A percentile compares a stretch with the other conserved stretches of the same genome.
phyloP scores from a whole-genome alignment of 2,113 vertebrate species.

The Sebastes fasciatus region DNA sequence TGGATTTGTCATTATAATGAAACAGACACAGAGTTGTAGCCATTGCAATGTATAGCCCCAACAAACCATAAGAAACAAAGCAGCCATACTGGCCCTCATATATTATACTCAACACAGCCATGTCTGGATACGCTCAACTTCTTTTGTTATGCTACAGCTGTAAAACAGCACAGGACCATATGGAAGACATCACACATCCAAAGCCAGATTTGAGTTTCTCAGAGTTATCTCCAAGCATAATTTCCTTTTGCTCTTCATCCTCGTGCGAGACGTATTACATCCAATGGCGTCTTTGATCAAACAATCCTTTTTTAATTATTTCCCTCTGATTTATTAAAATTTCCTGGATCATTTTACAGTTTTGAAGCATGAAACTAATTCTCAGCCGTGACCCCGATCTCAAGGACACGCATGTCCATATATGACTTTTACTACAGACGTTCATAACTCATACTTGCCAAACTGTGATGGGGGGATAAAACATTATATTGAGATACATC shows the following conservation, averaged over 20 bases:
- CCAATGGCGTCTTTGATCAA: conserved; percentile 42
- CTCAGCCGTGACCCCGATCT: conserved; percentile 9
- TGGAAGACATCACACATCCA: conserved; percentile 64
- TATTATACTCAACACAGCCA: conserved; percentile 27
- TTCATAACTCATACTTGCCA: conserved; percentile 36
- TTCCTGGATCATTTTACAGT: neutral
- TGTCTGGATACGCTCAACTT: conserved; percentile 64
- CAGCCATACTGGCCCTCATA: conserved; percentile 24
- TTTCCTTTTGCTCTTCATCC: conserved; percentile 40
- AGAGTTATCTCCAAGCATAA: conserved; percentile 47
- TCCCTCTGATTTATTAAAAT: conserved; percentile 33
- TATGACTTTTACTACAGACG: conserved; percentile 43
- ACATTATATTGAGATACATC: conserved; percentile 56
- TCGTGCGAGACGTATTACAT: conserved; percentile 20
- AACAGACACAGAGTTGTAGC: conserved; percentile 41
- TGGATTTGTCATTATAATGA: conserved; percentile 45
- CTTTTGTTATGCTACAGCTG: conserved; percentile 53
- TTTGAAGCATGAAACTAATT: conserved; percentile 10
- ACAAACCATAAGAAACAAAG: conserved; percentile 43
- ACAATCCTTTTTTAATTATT: conserved; percentile 40
- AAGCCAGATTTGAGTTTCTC: conserved; percentile 28
- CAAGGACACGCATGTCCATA: conserved; percentile 43
- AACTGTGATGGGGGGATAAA: conserved; percentile 32
- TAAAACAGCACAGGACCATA: conserved; percentile 52
- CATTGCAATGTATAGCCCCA: neutral